Base-by-base conservation (phyloP, 2,888 invertebrate species). In the Dromius quadrimaculatus region DNA sequence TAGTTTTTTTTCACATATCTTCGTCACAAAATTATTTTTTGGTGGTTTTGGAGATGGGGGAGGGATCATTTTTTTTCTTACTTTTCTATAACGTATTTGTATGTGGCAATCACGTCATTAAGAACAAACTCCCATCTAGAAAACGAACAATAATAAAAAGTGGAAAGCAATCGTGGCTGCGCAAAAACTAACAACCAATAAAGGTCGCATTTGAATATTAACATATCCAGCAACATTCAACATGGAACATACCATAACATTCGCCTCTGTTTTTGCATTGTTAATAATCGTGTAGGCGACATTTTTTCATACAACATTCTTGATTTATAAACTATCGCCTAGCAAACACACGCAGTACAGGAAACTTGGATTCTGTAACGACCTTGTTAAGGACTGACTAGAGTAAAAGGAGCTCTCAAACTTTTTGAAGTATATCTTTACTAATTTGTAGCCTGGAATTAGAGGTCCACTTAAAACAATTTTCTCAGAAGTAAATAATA, bases 251-350 rank as follows among this genome's bases (percentile, higher is more conserved):
- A 59, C 59, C 59, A 57, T 59, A 36, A 59, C 59, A 59, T 13
- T 59, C 59, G 59, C 59, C 59, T 36, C 36, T 59, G 57, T 57
- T 57, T 32, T 57, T 32, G 32, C 57, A 57, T 57, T 57, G 57
- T 57, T 57, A 28, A 57, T 57, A 57, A 34, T 5, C 50, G 23
- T 28, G 50, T 54, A 17, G 50, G 50, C 50, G 50, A 54, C 23
- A 54, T 13, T 54, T 54, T 54, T 54, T 28, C 28, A 54, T 28
- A 54, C 50, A 8, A 8, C 15, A 15, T 6, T 41, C 41, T 41
- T 41, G 41, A 41, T 41, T 41, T 41, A 41, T 41, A 41, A 9
- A 41, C 41, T 41, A 15, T 36, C 41, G 41, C 15, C 15, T 6
- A 41, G 41, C 15, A 15, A 11, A 41, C 20, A 47, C 4, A 11